Evolutionary conservation across 2,797 vertebrate species (phyloP), one percentile per base, ranked within the genome.

Genomic region (Loris lydekkerianus): DNA sequence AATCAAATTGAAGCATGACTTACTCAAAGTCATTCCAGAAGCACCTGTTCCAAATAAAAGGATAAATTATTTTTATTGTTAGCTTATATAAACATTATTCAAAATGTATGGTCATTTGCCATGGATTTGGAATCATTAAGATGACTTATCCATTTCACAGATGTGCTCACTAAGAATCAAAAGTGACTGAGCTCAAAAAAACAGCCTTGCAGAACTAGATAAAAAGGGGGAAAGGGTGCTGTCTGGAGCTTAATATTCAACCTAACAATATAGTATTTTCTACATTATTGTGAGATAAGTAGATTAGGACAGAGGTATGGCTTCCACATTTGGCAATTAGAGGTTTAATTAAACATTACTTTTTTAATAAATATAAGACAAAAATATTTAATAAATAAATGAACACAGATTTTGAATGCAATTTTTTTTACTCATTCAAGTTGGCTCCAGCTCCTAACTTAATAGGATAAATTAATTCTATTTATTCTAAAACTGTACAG

Each of bases 41-140:
- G 40, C 65, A 81, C 56, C 83, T 93, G 53, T 72, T 95, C 34
- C 73, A 56, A 31, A 61, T 23, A 70, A 87, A 92, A 80, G 76
- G 43, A 80, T 83, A 43, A 46, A 76, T 93, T 82, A 72, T 25
- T 91, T 95, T 70, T 86, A 77, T 77, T 78, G 37, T 80, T 49
- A 75, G 72, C 10, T 73, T 63, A 65, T 61, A 11, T 18, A 40
- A 37, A 11, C 76, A 65, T 78, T 92, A 86, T 89, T 86, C 83
- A 53, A 90, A 82, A 78, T 69, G 21, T 80, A 25, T 46, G 46
- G 34, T 86, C 43, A 67, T 89, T 94, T 84, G 89, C 46, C 75
- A 92, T 23, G 18, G 49, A 73, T n/a, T 27, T 83, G 85, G n/a
- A 20, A 89, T 65, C 17, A 43, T 67, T 58, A 78, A 49, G 84